Base-by-base conservation (phyloP, 2,797 vertebrate genomes). In the Pelobates cultripes region DNA sequence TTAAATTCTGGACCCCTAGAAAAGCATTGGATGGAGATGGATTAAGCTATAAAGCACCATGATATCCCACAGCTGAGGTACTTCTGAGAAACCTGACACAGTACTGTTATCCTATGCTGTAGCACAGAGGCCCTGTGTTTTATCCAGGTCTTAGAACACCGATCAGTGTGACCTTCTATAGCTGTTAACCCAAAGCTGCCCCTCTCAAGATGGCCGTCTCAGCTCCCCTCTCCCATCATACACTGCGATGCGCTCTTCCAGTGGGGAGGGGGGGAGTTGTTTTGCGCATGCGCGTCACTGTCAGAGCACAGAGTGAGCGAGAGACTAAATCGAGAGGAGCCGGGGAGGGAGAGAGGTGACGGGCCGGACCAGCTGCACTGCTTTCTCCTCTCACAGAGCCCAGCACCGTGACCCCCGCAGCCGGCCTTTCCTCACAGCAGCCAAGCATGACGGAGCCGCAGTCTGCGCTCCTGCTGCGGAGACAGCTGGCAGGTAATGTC, bases 401-500 rank as follows among this genome's bases (percentile, higher is more conserved):
- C 57, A 15, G 41, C 73, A 44, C 3, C 67, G n/a, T 7, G n/a
- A 7, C 61, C 6, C 61, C 10, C 8, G 28, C 7, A 5, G n/a
- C 10, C 10, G 17, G n/a, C 3, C 28, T 64, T 64, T n/a, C 4
- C 7, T n/a, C 14, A 28, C 28, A 2, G 45, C 41, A 40, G 6
- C 7, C 60, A 53, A 93, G 88, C 88, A 99, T 98, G 97, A 97
- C 96, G 95, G 97, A 98, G 95, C 95, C 96, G 86, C 97, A 97
- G 93, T 97, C 97, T 83, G 97, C 94, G 89, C 93, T 98, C 94
- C 94, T 98, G 89, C 95, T 98, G 93, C 95, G 96, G 93, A 97
- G 97, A 93, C 97, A 99, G 94, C 95, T 98, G 85, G 97, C 97
- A 96, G 97, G 97, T 99, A 95, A 96, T 15, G 8, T 63, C 9